Conservation (phyloP, 2,888 invertebrate genomes). For the Electrophaes corylata region DNA sequence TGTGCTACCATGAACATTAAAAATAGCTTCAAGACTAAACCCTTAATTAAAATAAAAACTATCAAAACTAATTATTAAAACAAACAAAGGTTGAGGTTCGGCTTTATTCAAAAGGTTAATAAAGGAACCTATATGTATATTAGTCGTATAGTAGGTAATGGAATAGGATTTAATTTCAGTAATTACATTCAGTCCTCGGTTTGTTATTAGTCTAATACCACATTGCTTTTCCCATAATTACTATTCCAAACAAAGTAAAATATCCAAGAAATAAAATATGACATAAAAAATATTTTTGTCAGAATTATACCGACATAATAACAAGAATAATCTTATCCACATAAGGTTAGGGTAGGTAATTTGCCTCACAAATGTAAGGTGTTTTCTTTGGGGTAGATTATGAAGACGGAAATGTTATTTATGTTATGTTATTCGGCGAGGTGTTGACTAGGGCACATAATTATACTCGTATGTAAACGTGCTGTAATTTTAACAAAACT, state of each 20-base stretch:
- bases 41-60: too few species aligned
- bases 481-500: slow-evolving; percentile 5
- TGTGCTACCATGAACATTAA: too few species aligned
- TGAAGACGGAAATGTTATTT: slow-evolving; percentile 47
- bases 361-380: slow-evolving; percentile 66
- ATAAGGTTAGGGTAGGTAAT: slow-evolving; percentile 62
- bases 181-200: slow-evolving; percentile 2
- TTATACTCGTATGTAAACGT: slow-evolving; percentile 1
- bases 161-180: slow-evolving; percentile 1
- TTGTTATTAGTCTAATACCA: neutral
- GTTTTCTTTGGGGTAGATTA: slow-evolving; percentile 48
- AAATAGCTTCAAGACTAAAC: too few species aligned
- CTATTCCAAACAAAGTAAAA: slow-evolving; percentile 17
- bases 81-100: neutral
- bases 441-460: slow-evolving; percentile 25
- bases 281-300: slow-evolving; percentile 33
- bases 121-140: neutral
- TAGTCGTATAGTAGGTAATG: neutral
- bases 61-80: too few species aligned
- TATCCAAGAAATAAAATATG: slow-evolving; percentile 9
- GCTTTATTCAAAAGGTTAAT: neutral
- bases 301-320: slow-evolving; percentile 45
- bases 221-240: slow-evolving; percentile 1
- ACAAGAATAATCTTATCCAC: slow-evolving; percentile 60
- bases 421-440: slow-evolving; percentile 35